These are phyloP conservation scores for Fregata magnificens DNA, from an alignment of 2,113 vertebrate species.

Conservation along the genomic window DNA sequence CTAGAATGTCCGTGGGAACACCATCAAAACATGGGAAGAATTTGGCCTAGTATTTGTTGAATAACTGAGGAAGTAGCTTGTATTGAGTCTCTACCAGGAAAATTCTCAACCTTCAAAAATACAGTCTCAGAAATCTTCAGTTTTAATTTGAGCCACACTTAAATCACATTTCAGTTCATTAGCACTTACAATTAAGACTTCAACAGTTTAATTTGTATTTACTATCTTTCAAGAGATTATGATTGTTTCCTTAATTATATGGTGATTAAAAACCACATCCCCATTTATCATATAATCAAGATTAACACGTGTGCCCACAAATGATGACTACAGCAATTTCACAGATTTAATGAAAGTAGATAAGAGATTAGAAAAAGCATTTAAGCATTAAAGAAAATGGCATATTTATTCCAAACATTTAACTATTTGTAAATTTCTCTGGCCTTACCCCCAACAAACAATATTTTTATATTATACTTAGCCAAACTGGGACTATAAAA, in stretches of 20 bases:
- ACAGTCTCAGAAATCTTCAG: neutral
- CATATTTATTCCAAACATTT: neutral
- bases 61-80: neutral
- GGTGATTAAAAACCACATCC: neutral
- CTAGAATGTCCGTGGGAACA: neutral
- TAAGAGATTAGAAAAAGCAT: neutral
- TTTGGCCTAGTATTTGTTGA: neutral
- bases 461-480: neutral
- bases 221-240: neutral
- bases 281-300: neutral
- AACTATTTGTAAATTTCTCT: neutral
- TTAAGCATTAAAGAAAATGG: neutral
- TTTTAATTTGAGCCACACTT: neutral
- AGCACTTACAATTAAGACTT: neutral
- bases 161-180: neutral
- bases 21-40: neutral
- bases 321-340: neutral
- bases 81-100: neutral
- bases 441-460: neutral
- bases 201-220: slow-evolving; percentile 8
- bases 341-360: neutral
- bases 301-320: neutral
- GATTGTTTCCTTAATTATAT: neutral
- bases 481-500: neutral
- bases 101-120: neutral